These are phyloP conservation scores for Acipenser ruthenus DNA, from an alignment of 2,797 vertebrate genomes.

Conservation along the genomic window DNA sequence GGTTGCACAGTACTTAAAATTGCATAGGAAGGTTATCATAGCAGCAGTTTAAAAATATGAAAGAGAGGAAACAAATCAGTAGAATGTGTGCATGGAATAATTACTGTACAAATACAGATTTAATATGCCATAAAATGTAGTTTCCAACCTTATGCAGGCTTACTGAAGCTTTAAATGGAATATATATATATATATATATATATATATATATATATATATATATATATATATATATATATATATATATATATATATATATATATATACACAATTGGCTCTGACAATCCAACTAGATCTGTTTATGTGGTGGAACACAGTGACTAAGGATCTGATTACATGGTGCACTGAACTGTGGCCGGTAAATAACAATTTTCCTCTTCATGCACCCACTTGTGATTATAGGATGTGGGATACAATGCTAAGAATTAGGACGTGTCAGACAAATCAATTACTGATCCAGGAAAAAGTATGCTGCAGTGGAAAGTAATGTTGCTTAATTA, in stretches of 20 bases:
- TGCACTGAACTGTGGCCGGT: slow-evolving; percentile 39
- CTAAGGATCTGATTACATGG: slow-evolving; percentile 55
- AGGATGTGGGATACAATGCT: slow-evolving; percentile 33
- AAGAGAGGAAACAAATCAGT: not conserved
- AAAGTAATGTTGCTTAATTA: not conserved
- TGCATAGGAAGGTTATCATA: not conserved
- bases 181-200: slow-evolving; percentile 1
- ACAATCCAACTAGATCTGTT: slow-evolving; percentile 50
- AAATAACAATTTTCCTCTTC: slow-evolving; percentile 44
- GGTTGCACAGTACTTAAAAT: no score
- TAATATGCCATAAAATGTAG: slow-evolving; percentile 29
- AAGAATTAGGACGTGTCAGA: slow-evolving; percentile 40
- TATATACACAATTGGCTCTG: slow-evolving; percentile 51
- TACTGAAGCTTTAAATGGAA: slow-evolving; percentile 44
- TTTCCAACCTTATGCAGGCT: slow-evolving; percentile 30
- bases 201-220: no score
- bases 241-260: slow-evolving; percentile 21
- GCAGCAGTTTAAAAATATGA: not conserved
- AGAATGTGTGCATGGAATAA: slow-evolving; percentile 15
- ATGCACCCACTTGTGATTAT: slow-evolving; percentile 36
- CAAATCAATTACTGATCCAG: slow-evolving; percentile 35
- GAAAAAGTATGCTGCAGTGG: slow-evolving; percentile 5
- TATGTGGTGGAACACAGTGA: slow-evolving; percentile 49
- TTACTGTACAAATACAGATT: slow-evolving; percentile 33
- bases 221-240: no score